Evolutionary conservation across 2,797 vertebrate species (phyloP).

Genomic region (Neostethus bicornis): DNA sequence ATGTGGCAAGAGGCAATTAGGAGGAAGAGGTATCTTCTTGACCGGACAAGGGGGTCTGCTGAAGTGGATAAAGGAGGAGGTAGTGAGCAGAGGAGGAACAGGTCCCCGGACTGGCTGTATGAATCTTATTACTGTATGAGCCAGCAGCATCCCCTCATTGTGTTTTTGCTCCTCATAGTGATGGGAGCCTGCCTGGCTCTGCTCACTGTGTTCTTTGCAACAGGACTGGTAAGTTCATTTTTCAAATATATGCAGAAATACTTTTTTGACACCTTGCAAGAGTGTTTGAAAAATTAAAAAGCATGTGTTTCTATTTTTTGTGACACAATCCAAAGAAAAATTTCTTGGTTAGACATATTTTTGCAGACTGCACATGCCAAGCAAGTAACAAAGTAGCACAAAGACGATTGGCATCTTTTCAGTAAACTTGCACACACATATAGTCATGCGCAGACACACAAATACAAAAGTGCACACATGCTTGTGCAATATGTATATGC

Average conservation of each 20-base stretch:
- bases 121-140: constrained; percentile 95
- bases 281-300: background rate
- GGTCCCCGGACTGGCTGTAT: constrained; percentile 91
- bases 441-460: too few relatives aligned
- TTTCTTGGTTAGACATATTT: background rate
- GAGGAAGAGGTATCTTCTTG: constrained; percentile 74
- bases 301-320: background rate
- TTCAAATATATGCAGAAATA: constrained; percentile 35
- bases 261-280: background rate
- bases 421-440: background rate
- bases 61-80: constrained; percentile 59
- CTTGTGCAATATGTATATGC: constrained; percentile 27
- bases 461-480: constrained; percentile 9
- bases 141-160: constrained; percentile 98
- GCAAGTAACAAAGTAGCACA: constrained; percentile 8
- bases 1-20: constrained; percentile 88
- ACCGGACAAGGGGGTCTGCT: constrained; percentile 58
- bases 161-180: constrained; percentile 96
- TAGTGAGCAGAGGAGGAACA: constrained; percentile 61
- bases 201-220: constrained; percentile 95
- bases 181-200: constrained; percentile 96
- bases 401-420: background rate
- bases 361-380: background rate
- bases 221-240: constrained; percentile 90
- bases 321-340: constrained; percentile 5